Base-by-base conservation (phyloP, 2,888 invertebrate genomes). In the Cylindroiulus punctatus region DNA sequence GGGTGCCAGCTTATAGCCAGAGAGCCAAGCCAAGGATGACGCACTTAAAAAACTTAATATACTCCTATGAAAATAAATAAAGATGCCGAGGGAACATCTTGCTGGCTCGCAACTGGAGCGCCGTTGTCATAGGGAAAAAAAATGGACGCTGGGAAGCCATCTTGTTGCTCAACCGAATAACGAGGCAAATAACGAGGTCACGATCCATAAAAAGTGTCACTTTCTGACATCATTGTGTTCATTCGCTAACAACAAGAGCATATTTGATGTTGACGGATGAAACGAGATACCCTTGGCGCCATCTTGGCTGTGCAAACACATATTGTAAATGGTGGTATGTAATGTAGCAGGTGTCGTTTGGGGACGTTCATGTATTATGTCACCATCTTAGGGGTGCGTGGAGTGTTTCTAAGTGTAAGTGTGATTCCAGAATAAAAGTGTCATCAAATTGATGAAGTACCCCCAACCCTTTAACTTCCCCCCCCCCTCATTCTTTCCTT, bases 31-130 rank as follows among this genome's bases (percentile, higher is more conserved):
- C 65, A 65, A 65, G 65, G 65, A 65, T 65, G 65, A 65, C 65
- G 65, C 65, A 65, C 65, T 65, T 65, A 65, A 65, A 65, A 52
- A 65, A 65, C 26, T 52, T 65, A 65, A 65, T 65, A 65, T 26
- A 65, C 65, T 65, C 26, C 65, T 65, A 65, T 22, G 0, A 65
- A 65, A 65, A 65, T 65, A 65, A 65, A 65, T 65, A 65, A 65
- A 65, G 65, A 65, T 26, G 65, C 26, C 12, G 12, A 65, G 26
- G 26, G 26, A 65, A 65, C 65, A 65, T 65, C 65, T 65, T 65
- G 65, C 65, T 26, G 10, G 10, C 65, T 65, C 8, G 26, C 8
- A 65, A 26, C 65, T 26, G 12, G 26, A 65, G 65, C 65, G 65
- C 65, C 65, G 65, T 65, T 52, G 52, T 52, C 4, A 4, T 52